phyloP scores from a whole-genome alignment of 92 coral and sea anemone species.

The Zoanthus solanderi region DNA sequence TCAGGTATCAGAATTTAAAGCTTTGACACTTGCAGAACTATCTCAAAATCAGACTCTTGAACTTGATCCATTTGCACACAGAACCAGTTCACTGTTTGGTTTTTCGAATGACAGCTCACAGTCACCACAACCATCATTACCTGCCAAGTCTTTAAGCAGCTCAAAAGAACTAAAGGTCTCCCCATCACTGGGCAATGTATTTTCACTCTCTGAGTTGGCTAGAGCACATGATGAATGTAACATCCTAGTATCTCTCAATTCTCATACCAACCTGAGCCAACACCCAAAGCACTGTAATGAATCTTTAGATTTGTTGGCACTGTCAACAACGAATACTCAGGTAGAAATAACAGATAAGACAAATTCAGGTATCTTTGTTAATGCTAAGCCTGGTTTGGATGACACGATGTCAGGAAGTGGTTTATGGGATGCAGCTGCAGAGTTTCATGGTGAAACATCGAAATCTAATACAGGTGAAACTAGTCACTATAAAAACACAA shows the following conservation, averaged over 20 bases:
- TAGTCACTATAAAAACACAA: conserved; percentile 11
- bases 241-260: not conserved
- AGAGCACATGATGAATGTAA: not conserved
- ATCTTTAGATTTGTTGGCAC: not conserved
- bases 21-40: conserved; percentile 5
- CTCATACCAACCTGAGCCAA: not conserved
- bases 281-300: not conserved
- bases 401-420: not conserved
- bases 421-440: not conserved
- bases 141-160: not conserved
- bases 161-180: not conserved
- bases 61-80: not conserved
- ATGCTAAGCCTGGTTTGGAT: not conserved
- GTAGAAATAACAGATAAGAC: not conserved
- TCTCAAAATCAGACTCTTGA: not conserved
- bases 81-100: not conserved
- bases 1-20: not conserved
- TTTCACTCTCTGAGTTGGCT: not conserved
- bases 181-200: not conserved
- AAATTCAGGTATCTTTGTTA: not conserved
- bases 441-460: not conserved
- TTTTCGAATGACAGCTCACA: not conserved
- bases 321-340: not conserved
- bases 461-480: not conserved
- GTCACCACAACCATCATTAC: not conserved